Evolutionary conservation across 2,888 invertebrate species (phyloP).

Genomic region (Allolobophora icterica): DNA sequence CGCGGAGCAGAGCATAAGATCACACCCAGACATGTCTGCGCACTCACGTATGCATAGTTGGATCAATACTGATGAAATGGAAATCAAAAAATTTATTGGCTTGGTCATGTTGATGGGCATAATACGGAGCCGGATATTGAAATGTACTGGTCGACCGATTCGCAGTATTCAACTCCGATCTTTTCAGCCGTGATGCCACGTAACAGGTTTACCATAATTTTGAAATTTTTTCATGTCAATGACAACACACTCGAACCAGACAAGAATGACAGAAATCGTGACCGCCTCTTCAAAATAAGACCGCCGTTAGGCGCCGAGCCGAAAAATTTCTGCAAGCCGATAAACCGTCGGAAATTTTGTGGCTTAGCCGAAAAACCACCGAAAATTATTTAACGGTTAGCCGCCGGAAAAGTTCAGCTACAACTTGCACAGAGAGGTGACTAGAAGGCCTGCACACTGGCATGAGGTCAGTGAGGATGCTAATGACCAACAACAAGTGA

Average conservation of each 20-base stretch:
- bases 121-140: background rate
- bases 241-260: slow-evolving; percentile 14
- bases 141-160: background rate
- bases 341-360: no score
- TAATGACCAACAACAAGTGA: no score
- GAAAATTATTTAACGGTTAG: no score
- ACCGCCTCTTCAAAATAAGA: background rate
- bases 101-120: background rate
- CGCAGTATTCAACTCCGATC: background rate
- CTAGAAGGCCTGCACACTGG: no score
- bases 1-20: no score
- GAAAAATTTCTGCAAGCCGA: no score
- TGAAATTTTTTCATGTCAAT: background rate
- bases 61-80: background rate
- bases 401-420: no score
- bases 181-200: slow-evolving; percentile 1
- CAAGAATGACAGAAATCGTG: background rate
- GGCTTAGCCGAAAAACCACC: no score
- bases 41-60: background rate
- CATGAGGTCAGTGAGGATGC: no score
- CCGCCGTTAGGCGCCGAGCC: no score
- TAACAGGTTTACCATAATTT: background rate
- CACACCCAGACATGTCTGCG: no score
- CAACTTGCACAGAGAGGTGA: no score
- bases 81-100: background rate